Evolutionary conservation across 1,140 invertebrate genomes (phyloP), one percentile per base, ranked within the genome.

Genomic region (Andricus grossulariae): DNA sequence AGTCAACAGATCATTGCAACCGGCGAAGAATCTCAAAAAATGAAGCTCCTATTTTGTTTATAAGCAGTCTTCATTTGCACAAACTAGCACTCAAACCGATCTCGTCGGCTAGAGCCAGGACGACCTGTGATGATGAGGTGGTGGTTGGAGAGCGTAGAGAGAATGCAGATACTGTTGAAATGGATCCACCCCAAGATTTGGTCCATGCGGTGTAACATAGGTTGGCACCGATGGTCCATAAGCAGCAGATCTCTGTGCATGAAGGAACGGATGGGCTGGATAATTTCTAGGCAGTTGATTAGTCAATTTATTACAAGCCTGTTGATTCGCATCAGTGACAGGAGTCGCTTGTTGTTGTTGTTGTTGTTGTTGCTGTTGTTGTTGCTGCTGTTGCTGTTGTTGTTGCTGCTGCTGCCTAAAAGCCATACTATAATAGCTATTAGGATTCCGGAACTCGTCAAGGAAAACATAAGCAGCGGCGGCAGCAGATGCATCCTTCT

Each of bases 131-230:
- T 89, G 89, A 80, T 90, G 90, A 1, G 88, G 87, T 16, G 86
- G 84, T 73, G 88, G 87, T 74, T 88, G 89, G 54, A 91, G 82
- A 21, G 90, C 88, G 32, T 91, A 91, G 19, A 90, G 79, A 49
- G 90, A 91, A 81, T 91, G 90, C 60, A 91, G 73, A 72, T 91
- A 91, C 66, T 91, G 90, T 76, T 91, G 90, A 77, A 91, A 91
- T 50, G 90, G 90, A 77, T 91, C 90, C 52, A 91, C 84, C 7
- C 88, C 80, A 0, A 91, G 21, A 72, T 91, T 91, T 15, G 90
- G 85, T 15, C 86, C 88, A 54, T 91, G 90, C 0, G 90, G 88
- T 0, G 87, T 81, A 3, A 91, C 90, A 57, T 91, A 91, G 7
- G 90, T 76, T 0, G 90, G 83, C 0, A 91, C 90, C 8, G 90